phyloP scores from a whole-genome alignment of 2,888 invertebrate genomes.

The Microplitis deprimator region DNA sequence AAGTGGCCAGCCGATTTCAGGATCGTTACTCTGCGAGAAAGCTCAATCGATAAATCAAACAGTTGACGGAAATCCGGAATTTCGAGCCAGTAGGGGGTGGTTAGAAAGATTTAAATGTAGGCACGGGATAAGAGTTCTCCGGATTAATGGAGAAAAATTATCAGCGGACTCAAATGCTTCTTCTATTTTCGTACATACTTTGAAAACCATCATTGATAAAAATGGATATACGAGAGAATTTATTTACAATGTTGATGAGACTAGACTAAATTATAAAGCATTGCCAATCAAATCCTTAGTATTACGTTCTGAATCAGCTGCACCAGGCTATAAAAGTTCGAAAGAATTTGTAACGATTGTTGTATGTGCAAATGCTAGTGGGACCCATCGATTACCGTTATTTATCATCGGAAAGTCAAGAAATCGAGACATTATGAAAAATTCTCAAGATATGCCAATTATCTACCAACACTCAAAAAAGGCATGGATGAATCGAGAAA shows the following conservation, averaged over 20 bases:
- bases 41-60: background rate
- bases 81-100: conserved; percentile 4
- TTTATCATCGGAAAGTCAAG: conserved; percentile 2
- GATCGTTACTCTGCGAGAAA: background rate
- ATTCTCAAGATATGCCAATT: background rate
- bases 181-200: background rate
- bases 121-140: background rate
- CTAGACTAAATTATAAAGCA: background rate
- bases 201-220: background rate
- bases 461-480: background rate
- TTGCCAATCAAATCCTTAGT: conserved; percentile 3
- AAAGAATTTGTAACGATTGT: background rate
- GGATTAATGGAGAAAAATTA: background rate
- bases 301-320: background rate
- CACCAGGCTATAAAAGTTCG: background rate
- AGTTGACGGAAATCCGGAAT: background rate
- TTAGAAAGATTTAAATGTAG: background rate
- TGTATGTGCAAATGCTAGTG: background rate
- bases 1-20: background rate
- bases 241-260: conserved; percentile 11
- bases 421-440: background rate
- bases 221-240: background rate
- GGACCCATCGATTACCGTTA: background rate
- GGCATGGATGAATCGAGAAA: conserved; percentile 1
- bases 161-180: background rate